Evolutionary conservation across 2,888 invertebrate genomes (phyloP), one percentile per base, ranked within the genome.

Genomic region (Hesperia comma): DNA sequence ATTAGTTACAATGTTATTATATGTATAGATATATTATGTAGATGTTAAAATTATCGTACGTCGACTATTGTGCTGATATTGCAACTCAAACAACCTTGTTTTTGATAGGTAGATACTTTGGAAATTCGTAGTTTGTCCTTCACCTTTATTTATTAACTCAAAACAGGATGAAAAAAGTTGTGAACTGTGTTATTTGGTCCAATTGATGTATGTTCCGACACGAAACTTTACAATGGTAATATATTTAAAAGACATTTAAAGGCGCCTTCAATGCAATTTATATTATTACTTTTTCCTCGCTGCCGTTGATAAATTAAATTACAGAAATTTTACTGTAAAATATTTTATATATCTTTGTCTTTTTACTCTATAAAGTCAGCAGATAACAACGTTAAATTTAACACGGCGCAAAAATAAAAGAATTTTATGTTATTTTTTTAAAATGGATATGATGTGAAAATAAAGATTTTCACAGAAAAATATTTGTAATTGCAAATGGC

Each of bases 281-380:
- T 26, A 57, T 57, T 21, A 32, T 58, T 58, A 32, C 58, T 58
- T 41, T 58, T 26, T 26, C 43, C 21, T 51, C 58, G 26, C 43
- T 32, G 15, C 15, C 32, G 32, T 12, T 46, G 46, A 32, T 46
- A 32, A 58, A 58, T 58, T 46, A 32, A 58, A 46, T 58, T 51
- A 51, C 51, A 26, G 51, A 58, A 43, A 26, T 58, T 2, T n/a
- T 43, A 26, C 46, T 14, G 46, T 32, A 58, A 43, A 15, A 32
- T 58, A 58, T 58, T 58, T 46, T 17, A 32, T 32, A 32, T 46
- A 32, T 46, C 32, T 32, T 58, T 58, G 17, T 32, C 43, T 57
- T 26, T 58, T 32, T 32, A 10, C 32, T 46, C 10, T 32, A 58
- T 58, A 12, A 46, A 58, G 46, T 58, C 58, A 17, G 43, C 1